Evolutionary conservation across 2,888 invertebrate genomes (phyloP), one percentile per base, ranked within the genome.

Genomic region (Noctua janthina): DNA sequence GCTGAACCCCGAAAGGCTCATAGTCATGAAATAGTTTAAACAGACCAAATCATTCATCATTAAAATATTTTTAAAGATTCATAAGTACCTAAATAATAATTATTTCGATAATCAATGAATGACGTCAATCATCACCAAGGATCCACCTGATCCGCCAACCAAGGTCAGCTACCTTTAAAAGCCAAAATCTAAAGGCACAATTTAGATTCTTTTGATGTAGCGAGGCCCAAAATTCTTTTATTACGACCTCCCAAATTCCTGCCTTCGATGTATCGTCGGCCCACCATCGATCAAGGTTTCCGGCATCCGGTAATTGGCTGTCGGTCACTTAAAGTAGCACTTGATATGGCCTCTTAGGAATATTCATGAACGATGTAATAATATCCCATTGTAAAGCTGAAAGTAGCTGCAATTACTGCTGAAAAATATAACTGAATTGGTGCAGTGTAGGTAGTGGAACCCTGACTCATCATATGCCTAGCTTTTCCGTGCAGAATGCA

Each of bases 281-380:
- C 35, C 20, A 68, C 15, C 43, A 85, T 85, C 68, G 68, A 83
- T 83, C 82, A 75, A 39, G 68, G 29, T 73, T 69, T 86, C 86
- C 82, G 82, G 35, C 75, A 43, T 29, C 82, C 82, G 82, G 82
- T 81, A 81, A 83, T 72, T 73, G 82, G 68, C 54, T 20, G 54
- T 54, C 76, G 62, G 51, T 43, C 72, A 66, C 39, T 29, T 35
- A 35, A 56, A 71, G 46, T 67, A 79, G 13, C 49, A 46, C 70
- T 78, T 71, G 8, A 56, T 51, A 13, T 23, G 39, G 17, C 4
- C 35, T 49, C 29, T 49, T 49, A 56, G 0, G 20, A 29, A 56
- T 77, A 77, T 54, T 76, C 51, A 54, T 56, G 69, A 49, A 62
- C 17, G 15, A 8, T 10, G 10, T 39, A 39, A 54, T 69, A 76